These are phyloP conservation scores for Sepioteuthis lessoniana DNA, from an alignment of 2,888 invertebrate species.

Conservation along the genomic window DNA sequence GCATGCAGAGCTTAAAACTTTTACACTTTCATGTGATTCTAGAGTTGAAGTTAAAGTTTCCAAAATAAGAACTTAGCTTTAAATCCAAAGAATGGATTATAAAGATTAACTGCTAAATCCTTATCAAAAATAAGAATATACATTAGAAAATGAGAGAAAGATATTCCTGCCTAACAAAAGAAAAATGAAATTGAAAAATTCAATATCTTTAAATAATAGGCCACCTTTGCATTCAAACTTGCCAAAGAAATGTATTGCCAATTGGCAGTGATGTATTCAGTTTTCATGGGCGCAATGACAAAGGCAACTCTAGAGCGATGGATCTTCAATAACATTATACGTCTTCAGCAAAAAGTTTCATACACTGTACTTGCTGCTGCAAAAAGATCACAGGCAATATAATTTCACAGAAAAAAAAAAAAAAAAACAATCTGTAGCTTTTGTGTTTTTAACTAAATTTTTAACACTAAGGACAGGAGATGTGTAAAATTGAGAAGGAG, in stretches of 20 bases:
- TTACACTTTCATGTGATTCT: not conserved
- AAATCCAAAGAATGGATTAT: not conserved
- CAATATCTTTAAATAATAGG: not conserved
- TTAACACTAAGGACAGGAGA: not conserved
- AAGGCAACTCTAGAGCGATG: constrained; percentile 45
- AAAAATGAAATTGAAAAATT: too few species aligned
- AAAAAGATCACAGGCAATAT: constrained; percentile 47
- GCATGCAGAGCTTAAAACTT: not conserved
- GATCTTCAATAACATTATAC: constrained; percentile 42
- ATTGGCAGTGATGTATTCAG: constrained; percentile 36
- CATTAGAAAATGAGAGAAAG: not conserved
- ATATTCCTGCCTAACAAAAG: too few species aligned
- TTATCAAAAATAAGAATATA: not conserved
- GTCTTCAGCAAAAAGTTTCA: constrained; percentile 43
- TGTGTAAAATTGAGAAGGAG: too few species aligned
- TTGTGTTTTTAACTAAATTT: not conserved
- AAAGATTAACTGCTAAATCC: not conserved
- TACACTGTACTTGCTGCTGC: constrained; percentile 45
- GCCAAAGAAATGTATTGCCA: constrained; percentile 24
- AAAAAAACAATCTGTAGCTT: not conserved
- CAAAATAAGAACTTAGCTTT: not conserved
- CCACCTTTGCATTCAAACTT: not conserved
- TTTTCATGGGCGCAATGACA: constrained; percentile 12
- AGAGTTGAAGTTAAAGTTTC: not conserved
- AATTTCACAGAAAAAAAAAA: constrained; percentile 14